Evolutionary conservation across 64 coral and sea anemone genomes (phyloP), one percentile per base, ranked within the genome.

Genomic region (Hydrozoanthus tunicans): DNA sequence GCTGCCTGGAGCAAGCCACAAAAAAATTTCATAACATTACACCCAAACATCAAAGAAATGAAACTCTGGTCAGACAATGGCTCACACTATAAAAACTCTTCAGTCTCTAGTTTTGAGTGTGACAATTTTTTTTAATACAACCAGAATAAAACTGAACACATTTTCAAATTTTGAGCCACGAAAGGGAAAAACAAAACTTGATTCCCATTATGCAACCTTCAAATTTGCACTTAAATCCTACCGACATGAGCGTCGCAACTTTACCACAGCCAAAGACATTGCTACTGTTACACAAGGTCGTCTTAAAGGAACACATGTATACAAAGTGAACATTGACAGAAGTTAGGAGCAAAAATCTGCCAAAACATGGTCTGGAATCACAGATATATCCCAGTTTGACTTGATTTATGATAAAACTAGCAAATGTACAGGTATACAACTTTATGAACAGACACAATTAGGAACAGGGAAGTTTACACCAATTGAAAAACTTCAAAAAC

Each of bases 31-130:
- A 57, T 72, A 71, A 43, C 13, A n/a, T 13, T 71, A 5, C 43
- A 71, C 13, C 65, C 65, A 10, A 25, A 71, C 53, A 84, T 79
- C 53, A 93, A 86, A 83, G 72, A 65, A 10, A 12, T 92, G 9
- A 26, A 60, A 59, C 17, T 92, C 61, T 92, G 90, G 79, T 92
- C 80, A 51, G 90, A 92, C 70, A 84, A 84, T 62, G 79, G 90
- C 68, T 24, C 80, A 51, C 66, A 83, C 61, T 83, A 84, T 73
- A 79, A 92, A 71, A 92, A 91, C 79, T 70, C 79, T 54, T 79
- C 20, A 20, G 20, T 20, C 59, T 43, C 64, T 83, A 20, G 70
- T 82, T 58, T 65, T 91, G 17, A 82, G 90, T 78, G 15, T 91
- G 26, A 80, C 67, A 55, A 43, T 66, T 56, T 78, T 71, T 43